Base-by-base conservation (phyloP, 2,113 vertebrate species). In the Sardina pilchardus region DNA sequence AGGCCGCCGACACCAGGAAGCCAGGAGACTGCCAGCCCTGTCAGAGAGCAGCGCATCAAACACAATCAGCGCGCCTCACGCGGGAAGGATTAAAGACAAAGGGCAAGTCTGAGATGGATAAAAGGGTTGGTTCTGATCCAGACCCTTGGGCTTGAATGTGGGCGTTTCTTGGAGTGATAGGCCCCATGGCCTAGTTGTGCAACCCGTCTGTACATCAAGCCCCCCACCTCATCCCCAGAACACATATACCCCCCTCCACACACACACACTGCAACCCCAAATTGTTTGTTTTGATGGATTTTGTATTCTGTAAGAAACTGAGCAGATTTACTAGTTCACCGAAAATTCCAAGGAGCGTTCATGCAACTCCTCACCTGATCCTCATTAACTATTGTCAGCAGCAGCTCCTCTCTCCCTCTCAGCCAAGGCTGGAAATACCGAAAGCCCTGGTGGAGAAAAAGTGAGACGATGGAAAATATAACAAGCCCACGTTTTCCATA, bases 361-460 rank as follows among this genome's bases (percentile, higher is more conserved):
- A 24, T 24, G 21, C 53, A 44, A 7, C 85, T 83, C 91, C 94
- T 75, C 7, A 96, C 95, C 92, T 94, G 84, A 89, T 96, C 95
- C 44, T 96, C 94, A 48, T 96, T 96, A 24, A 96, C 92, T 0
- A 96, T 94, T 0, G 96, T 96, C 82, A 96, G 91, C 83, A 96
- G 92, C 82, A 96, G 85, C 88, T 96, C 96, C 87, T 96, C 96
- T 80, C 94, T 95, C 14, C 96, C 96, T 43, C 96, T 92, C 0
- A 96, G 92, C 95, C 95, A 96, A 0, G 95, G 94, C 90, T 96
- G 95, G 88, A 96, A 96, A 88, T 96, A 96, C 83, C 94, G 94
- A 87, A 96, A 96, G 0, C 95, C 96, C 96, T 96, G 83, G 0
- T 12, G 19, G 30, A 71, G 59, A 75, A 14, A 81, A 34, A 83